phyloP scores from a whole-genome alignment of 2,888 invertebrate species.

The Troides aeacus region DNA sequence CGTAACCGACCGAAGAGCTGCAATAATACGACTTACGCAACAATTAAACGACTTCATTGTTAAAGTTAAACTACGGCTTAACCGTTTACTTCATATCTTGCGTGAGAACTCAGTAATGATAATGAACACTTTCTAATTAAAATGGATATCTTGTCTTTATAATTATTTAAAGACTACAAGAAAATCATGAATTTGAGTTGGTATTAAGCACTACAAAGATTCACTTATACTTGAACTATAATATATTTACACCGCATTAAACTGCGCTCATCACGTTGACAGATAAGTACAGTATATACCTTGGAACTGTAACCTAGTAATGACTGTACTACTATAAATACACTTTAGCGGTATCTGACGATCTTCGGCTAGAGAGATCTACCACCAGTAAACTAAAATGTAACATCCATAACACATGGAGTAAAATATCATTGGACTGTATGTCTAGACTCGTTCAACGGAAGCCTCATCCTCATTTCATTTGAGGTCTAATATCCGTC shows the following conservation, averaged over 20 bases:
- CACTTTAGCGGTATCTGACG: too few relatives aligned
- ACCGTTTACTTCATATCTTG: conserved; percentile 14
- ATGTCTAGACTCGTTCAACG: neutral
- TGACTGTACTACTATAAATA: too few relatives aligned
- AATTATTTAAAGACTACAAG: too few relatives aligned
- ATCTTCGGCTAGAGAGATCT: too few relatives aligned
- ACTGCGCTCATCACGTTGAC: too few relatives aligned
- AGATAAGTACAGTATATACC: too few relatives aligned
- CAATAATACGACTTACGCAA: conserved; percentile 22
- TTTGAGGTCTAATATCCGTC: neutral
- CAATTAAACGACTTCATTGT: conserved; percentile 17
- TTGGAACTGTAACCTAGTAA: too few relatives aligned
- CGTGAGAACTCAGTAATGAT: conserved; percentile 25
- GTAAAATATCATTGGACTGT: conserved; percentile 8
- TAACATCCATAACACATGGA: neutral
- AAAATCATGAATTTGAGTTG: too few relatives aligned
- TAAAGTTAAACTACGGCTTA: neutral
- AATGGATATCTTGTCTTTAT: neutral
- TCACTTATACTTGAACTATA: too few relatives aligned
- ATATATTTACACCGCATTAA: too few relatives aligned
- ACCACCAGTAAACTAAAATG: too few relatives aligned
- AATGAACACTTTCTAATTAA: conserved; percentile 12
- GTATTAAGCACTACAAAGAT: too few relatives aligned
- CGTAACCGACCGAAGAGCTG: conserved; percentile 11
- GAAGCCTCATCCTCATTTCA: conserved; percentile 10